These are phyloP conservation scores for Leptatherina wallacei DNA, from an alignment of 2,797 vertebrate genomes.

Conservation along the genomic window DNA sequence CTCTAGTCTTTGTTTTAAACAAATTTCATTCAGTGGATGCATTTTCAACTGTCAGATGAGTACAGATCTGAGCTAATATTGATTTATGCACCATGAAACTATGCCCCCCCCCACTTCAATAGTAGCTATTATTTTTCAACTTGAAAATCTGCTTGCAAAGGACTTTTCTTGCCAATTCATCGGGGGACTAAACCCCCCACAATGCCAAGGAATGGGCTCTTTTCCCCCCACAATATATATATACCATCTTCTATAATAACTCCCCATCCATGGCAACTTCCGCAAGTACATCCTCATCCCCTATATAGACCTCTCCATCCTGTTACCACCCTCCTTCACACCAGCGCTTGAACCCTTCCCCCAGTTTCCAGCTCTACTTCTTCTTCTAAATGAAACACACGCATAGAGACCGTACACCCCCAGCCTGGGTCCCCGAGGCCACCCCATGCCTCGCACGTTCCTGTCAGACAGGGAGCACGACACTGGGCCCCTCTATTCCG, in stretches of 20 bases:
- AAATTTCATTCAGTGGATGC: neutral
- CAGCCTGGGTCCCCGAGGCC: conserved; percentile 47
- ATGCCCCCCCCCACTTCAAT: neutral
- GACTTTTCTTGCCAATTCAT: conserved; percentile 39
- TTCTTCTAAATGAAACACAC: conserved; percentile 49
- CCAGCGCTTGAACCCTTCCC: conserved; percentile 15
- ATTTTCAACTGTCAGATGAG: conserved; percentile 8
- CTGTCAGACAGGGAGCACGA: conserved; percentile 80
- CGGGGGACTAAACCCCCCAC: conserved; percentile 34
- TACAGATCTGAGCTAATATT: neutral
- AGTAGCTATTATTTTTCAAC: neutral
- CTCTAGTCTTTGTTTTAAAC: neutral
- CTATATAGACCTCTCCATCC: conserved; percentile 1
- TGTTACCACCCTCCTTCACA: conserved; percentile 14
- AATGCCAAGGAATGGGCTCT: neutral
- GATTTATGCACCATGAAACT: neutral
- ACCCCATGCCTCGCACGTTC: conserved; percentile 78
- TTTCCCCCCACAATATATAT: neutral
- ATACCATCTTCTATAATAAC: conserved; percentile 10
- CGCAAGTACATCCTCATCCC: conserved; percentile 7
- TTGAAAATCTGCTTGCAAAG: conserved; percentile 23
- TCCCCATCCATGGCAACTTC: conserved; percentile 26
- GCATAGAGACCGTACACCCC: conserved; percentile 29
- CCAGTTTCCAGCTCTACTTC: conserved; percentile 32
- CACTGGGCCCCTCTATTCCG: conserved; percentile 64